Evolutionary conservation across 2,797 vertebrate genomes (phyloP).

Genomic region (Meriones psammophilus): DNA sequence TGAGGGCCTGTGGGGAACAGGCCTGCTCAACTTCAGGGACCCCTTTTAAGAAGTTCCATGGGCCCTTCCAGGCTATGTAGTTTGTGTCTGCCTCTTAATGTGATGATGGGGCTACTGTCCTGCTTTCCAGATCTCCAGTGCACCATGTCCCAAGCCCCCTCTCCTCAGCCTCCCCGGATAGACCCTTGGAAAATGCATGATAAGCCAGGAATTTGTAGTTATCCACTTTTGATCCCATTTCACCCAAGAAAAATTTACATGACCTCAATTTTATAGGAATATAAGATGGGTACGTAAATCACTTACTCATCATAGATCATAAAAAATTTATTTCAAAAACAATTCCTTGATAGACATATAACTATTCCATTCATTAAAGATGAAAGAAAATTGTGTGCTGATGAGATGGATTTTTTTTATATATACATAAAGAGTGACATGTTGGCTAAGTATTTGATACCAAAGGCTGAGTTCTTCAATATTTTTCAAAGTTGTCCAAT

Average conservation of each 20-base stretch:
- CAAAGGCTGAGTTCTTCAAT: not conserved
- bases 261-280: not conserved
- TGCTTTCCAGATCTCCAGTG: not conserved
- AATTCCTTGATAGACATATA: not conserved
- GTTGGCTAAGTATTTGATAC: not conserved
- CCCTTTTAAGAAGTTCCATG: not conserved
- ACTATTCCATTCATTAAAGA: not conserved
- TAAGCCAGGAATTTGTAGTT: not conserved
- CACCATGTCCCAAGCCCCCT: not conserved
- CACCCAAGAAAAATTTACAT: not conserved
- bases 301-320: not conserved
- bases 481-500: not conserved
- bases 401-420: not conserved
- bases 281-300: not conserved
- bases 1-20: not conserved
- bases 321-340: not conserved
- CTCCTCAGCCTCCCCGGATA: not conserved
- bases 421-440: not conserved
- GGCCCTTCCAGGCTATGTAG: not conserved
- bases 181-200: not conserved
- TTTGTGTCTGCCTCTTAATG: not conserved
- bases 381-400: not conserved
- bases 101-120: accelerated
- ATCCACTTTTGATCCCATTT: not conserved
- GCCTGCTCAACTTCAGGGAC: not conserved